A percentile compares a stretch with the other conserved stretches of the same genome.
Evolutionary conservation across 35 echinoderm and acorn worm genomes (phyloP).

Genomic region (Eucidaris tribuloides): DNA sequence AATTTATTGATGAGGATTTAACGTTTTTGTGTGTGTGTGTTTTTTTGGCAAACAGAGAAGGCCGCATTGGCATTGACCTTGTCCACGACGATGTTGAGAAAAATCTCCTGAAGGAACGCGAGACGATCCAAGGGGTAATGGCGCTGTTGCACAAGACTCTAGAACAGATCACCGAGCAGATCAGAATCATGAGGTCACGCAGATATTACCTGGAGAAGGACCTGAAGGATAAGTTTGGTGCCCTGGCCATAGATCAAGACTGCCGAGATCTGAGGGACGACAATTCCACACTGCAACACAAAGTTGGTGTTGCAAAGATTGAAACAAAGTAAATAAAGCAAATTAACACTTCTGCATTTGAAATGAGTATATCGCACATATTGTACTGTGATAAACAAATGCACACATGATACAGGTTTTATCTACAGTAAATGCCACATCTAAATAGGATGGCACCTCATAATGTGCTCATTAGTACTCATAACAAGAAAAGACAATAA

Average conservation of each 20-base stretch:
- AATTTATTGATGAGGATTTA: too few relatives aligned
- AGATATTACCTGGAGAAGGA: constrained; percentile 92
- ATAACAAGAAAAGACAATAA: too few relatives aligned
- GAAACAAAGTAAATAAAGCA: constrained; percentile 84
- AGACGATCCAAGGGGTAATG: constrained; percentile 92
- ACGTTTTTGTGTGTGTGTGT: neutral
- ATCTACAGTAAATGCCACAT: too few relatives aligned
- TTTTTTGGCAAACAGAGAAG: constrained; percentile 45
- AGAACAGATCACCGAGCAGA: constrained; percentile 96
- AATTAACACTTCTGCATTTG: neutral
- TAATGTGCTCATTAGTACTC: too few relatives aligned
- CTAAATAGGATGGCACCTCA: too few relatives aligned
- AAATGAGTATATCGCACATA: too few relatives aligned
- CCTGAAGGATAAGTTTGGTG: constrained; percentile 89
- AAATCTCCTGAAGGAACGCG: constrained; percentile 92
- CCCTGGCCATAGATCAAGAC: constrained; percentile 84
- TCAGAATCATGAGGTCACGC: constrained; percentile 86
- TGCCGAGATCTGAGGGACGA: constrained; percentile 88
- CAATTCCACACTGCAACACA: constrained; percentile 60
- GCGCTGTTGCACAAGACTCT: constrained; percentile 90
- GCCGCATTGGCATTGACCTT: constrained; percentile 84
- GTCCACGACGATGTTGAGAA: constrained; percentile 98
- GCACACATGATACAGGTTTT: too few relatives aligned
- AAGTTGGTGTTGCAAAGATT: constrained; percentile 81
- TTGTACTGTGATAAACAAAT: too few relatives aligned